Conservation (phyloP, 2,113 vertebrate genomes). For the Lathamus discolor region DNA sequence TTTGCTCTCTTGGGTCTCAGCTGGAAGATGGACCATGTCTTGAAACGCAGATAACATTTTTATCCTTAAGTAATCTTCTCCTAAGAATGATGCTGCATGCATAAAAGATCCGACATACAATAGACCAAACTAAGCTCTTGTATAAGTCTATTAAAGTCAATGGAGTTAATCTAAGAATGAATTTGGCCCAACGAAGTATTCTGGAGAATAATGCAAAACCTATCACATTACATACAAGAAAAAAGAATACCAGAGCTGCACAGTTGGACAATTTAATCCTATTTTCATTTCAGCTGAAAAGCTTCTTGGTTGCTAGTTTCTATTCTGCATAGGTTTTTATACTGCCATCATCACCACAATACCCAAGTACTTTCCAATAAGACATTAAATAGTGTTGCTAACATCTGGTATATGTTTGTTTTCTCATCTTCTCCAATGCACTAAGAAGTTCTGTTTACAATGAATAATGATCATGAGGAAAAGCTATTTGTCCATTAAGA, state of each 20-base stretch:
- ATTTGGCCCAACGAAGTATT: background rate
- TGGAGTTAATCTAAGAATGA: background rate
- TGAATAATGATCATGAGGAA: background rate
- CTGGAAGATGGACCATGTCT: background rate
- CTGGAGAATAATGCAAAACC: background rate
- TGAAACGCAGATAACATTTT: background rate
- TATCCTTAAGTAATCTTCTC: background rate
- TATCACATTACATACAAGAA: background rate
- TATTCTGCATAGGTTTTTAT: background rate
- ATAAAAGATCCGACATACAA: background rate
- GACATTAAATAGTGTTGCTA: background rate
- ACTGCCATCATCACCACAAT: background rate
- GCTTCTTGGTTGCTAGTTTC: background rate
- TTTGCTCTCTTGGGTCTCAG: background rate
- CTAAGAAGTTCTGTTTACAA: background rate
- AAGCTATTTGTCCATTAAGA: constrained; percentile 8
- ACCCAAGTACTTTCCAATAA: background rate
- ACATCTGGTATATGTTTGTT: background rate
- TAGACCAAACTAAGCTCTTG: background rate
- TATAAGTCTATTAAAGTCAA: background rate
- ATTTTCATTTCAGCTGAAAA: background rate
- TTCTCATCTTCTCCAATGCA: background rate
- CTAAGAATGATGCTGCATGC: background rate
- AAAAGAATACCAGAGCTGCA: background rate
- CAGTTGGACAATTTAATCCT: background rate